Evolutionary conservation across 2,113 vertebrate species (phyloP).

Genomic region (Nothobranchius kuhntae): DNA sequence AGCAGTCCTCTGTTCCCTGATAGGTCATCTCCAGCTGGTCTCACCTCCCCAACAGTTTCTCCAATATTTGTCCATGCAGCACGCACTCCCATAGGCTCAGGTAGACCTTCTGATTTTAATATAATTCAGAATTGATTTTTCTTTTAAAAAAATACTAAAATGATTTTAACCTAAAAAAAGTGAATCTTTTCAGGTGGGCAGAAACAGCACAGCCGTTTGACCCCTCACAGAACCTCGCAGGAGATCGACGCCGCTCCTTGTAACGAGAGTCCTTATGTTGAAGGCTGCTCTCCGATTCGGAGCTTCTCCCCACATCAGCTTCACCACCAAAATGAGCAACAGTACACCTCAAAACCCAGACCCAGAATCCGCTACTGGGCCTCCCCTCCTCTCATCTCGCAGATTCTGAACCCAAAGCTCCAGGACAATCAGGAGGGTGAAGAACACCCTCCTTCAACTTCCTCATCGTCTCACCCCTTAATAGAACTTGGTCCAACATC

Average conservation of each 20-base stretch:
- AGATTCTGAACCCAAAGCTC: slow-evolving; percentile 77
- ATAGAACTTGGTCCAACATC: slow-evolving; percentile 67
- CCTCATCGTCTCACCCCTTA: slow-evolving; percentile 30
- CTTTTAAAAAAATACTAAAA: too few species aligned
- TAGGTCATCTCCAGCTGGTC: slow-evolving; percentile 73
- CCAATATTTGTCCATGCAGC: slow-evolving; percentile 83
- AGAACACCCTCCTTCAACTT: slow-evolving; percentile 39
- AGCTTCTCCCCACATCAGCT: slow-evolving; percentile 82
- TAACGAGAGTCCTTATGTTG: slow-evolving; percentile 86
- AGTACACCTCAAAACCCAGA: slow-evolving; percentile 43
- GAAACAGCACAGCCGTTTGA: slow-evolving; percentile 78
- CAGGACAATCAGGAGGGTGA: slow-evolving; percentile 76
- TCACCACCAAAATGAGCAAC: slow-evolving; percentile 20
- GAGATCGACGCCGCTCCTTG: slow-evolving; percentile 57
- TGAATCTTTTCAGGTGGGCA: slow-evolving; percentile 74
- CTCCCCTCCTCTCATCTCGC: slow-evolving; percentile 81
- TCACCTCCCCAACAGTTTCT: slow-evolving; percentile 86
- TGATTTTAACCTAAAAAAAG: background rate
- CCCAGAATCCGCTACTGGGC: slow-evolving; percentile 71
- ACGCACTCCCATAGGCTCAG: slow-evolving; percentile 82
- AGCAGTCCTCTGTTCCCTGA: slow-evolving; percentile 84
- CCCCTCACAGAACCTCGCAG: slow-evolving; percentile 80
- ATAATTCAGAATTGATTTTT: background rate
- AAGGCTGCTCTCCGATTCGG: slow-evolving; percentile 93
- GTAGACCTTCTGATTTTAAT: slow-evolving; percentile 62